These are phyloP conservation scores for Trematomus bernacchii DNA, from an alignment of 2,797 vertebrate genomes.

Conservation along the genomic window DNA sequence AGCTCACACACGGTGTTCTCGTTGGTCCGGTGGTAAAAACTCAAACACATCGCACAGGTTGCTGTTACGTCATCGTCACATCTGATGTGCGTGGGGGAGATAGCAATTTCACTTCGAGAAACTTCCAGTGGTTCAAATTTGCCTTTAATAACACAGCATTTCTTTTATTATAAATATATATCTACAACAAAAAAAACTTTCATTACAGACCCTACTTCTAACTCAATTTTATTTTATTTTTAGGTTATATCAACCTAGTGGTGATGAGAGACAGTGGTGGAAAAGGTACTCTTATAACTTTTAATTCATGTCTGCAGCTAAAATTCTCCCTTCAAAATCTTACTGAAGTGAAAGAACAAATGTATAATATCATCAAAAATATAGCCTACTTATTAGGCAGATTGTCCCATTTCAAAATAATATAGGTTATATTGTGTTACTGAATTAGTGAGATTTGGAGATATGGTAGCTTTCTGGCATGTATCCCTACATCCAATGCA, in stretches of 20 bases:
- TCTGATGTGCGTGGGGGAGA: conserved; percentile 5
- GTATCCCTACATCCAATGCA: background rate
- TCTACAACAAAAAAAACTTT: no score
- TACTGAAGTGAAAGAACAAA: no score
- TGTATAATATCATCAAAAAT: no score
- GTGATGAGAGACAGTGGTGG: no score
- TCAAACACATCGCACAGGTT: background rate
- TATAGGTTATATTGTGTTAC: no score
- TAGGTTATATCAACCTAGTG: no score
- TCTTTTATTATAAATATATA: no score
- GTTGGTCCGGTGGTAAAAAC: background rate
- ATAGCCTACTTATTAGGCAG: no score
- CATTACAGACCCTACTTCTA: background rate
- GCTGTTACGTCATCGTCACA: conserved; percentile 2
- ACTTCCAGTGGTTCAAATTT: background rate
- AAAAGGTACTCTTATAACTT: no score
- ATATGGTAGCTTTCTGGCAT: background rate
- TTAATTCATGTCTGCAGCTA: no score
- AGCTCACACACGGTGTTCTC: background rate
- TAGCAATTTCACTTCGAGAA: background rate
- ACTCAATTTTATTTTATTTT: background rate
- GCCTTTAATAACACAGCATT: background rate
- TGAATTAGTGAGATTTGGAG: background rate
- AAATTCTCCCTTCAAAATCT: no score
- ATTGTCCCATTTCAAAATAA: no score